These are phyloP conservation scores for Erethizon dorsatum DNA, from an alignment of 2,797 vertebrate genomes.

Conservation along the genomic window DNA sequence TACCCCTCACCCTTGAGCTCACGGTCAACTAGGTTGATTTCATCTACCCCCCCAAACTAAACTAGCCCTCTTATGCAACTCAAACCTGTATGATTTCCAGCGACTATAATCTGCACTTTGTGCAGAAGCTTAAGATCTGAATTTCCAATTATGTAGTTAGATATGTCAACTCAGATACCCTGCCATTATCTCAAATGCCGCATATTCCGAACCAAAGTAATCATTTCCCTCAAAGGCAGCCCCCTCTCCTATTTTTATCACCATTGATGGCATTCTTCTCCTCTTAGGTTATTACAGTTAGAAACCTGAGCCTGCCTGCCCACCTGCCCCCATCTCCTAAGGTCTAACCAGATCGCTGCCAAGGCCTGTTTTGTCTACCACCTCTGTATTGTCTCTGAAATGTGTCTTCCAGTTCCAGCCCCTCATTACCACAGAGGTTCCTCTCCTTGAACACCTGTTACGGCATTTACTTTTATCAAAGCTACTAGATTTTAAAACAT, in stretches of 20 bases:
- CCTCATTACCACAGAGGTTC: not conserved
- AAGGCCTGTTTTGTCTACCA: not conserved
- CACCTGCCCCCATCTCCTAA: fast-evolving
- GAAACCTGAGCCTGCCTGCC: not conserved
- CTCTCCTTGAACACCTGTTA: not conserved
- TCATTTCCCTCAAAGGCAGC: not conserved
- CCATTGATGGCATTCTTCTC: not conserved
- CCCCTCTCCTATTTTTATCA: not conserved
- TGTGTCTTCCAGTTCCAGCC: not conserved
- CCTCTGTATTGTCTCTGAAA: not conserved
- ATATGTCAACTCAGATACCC: not conserved
- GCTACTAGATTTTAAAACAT: not conserved
- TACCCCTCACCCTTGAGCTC: not conserved
- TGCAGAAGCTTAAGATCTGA: not conserved
- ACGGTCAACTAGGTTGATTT: not conserved
- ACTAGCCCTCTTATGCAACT: not conserved
- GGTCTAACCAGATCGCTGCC: not conserved
- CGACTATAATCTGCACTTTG: not conserved
- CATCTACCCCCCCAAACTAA: not conserved
- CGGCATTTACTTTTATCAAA: not conserved
- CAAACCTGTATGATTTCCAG: not conserved
- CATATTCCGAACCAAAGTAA: not conserved
- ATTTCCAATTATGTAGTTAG: not conserved
- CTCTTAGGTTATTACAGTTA: not conserved
- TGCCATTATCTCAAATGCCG: not conserved